These are phyloP conservation scores for Luehdorfia chinensis DNA, from an alignment of 1,140 invertebrate species.

Conservation along the genomic window DNA sequence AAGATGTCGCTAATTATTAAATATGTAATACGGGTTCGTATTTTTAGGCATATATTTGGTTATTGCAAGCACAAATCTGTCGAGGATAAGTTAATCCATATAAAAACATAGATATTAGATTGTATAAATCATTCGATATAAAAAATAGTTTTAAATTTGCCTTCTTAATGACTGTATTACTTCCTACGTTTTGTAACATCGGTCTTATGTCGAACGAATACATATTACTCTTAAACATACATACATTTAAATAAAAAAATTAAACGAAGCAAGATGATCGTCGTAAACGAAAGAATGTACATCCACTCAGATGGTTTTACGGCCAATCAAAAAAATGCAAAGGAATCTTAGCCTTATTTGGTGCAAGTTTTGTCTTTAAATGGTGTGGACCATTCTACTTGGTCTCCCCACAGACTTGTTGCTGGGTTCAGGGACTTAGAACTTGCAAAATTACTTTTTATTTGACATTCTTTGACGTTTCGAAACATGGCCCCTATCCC, in stretches of 20 bases:
- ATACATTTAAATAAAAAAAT: too few species aligned
- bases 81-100: too few species aligned
- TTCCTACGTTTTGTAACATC: slow-evolving; percentile 2
- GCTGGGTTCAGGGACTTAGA: slow-evolving; percentile 15
- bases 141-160: background rate
- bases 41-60: too few species aligned
- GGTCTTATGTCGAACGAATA: background rate
- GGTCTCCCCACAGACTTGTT: slow-evolving; percentile 13
- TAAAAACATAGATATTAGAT: too few species aligned
- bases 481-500: background rate
- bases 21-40: too few species aligned
- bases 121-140: too few species aligned
- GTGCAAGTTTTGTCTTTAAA: slow-evolving; percentile 11
- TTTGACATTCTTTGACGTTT: slow-evolving; percentile 17
- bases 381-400: slow-evolving; percentile 4
- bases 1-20: too few species aligned
- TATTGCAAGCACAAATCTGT: too few species aligned
- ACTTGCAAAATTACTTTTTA: slow-evolving; percentile 19
- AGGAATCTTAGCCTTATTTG: slow-evolving; percentile 16
- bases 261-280: slow-evolving; percentile 11
- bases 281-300: slow-evolving; percentile 16
- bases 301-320: slow-evolving; percentile 16
- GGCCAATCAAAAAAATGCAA: slow-evolving; percentile 9
- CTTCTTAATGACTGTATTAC: slow-evolving; percentile 12
- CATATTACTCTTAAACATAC: slow-evolving; percentile 8